phyloP scores from a whole-genome alignment of 1,140 invertebrate species.

The Drosophila takahashii region DNA sequence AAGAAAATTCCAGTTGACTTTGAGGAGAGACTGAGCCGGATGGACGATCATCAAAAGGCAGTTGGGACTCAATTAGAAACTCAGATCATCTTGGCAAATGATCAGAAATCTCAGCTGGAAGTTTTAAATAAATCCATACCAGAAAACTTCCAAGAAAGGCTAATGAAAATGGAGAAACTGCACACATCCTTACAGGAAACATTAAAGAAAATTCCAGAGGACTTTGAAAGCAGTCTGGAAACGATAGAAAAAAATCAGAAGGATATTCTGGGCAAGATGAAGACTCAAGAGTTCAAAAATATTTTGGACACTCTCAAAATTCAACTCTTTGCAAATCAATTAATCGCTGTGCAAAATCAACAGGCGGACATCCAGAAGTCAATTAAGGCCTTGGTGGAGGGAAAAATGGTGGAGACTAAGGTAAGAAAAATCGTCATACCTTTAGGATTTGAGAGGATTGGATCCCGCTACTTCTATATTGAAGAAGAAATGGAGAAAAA shows the following conservation, averaged over 20 bases:
- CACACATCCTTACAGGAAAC: background rate
- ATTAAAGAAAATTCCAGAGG: background rate
- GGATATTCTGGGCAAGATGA: background rate
- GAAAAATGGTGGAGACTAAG: too few relatives aligned
- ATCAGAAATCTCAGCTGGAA: background rate
- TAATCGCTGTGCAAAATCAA: too few relatives aligned
- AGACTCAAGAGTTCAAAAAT: background rate
- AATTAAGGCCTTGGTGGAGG: too few relatives aligned
- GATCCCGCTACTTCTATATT: too few relatives aligned
- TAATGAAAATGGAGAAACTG: background rate
- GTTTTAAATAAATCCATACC: background rate
- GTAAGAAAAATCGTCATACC: too few relatives aligned
- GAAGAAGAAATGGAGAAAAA: too few relatives aligned
- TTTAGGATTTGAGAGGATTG: too few relatives aligned
- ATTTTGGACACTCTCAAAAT: too few relatives aligned
- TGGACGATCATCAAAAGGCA: background rate
- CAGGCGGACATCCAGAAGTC: too few relatives aligned
- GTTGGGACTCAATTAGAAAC: background rate
- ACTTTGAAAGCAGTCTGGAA: background rate
- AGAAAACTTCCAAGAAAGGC: background rate
- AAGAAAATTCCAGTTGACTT: background rate
- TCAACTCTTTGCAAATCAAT: too few relatives aligned
- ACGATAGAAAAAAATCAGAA: background rate
- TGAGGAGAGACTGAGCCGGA: background rate
- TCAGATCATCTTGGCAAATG: background rate